Conservation (phyloP, 2,113 vertebrate species). For the Naja naja region DNA sequence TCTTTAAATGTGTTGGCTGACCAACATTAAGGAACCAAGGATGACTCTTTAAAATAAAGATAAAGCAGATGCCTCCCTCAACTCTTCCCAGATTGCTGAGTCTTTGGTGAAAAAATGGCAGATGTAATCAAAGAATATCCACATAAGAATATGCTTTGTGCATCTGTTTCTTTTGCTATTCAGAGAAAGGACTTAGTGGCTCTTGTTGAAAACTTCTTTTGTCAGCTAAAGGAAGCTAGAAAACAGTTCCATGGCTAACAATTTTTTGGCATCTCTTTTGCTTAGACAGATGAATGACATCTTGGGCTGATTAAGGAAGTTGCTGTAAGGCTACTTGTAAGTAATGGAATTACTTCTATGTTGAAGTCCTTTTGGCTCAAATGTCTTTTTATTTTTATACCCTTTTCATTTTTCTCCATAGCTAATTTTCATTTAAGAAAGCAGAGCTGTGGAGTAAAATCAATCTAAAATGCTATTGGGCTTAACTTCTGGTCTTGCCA, state of each 20-base stretch:
- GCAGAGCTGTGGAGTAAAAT: neutral
- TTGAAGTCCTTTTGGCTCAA: neutral
- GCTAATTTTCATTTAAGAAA: neutral
- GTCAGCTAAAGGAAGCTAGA: neutral
- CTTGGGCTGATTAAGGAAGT: neutral
- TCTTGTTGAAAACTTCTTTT: neutral
- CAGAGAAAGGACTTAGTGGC: neutral
- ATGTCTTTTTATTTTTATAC: neutral
- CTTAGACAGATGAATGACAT: neutral
- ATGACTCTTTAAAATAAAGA: neutral
- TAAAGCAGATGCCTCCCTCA: neutral
- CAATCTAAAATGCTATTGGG: neutral
- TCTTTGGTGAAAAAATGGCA: neutral
- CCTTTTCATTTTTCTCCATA: neutral
- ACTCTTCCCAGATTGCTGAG: neutral
- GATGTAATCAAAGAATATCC: neutral
- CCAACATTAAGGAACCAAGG: neutral
- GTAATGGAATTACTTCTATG: neutral
- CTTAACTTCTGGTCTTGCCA: neutral
- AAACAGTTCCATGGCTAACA: neutral
- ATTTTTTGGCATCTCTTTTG: neutral
- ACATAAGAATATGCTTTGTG: neutral
- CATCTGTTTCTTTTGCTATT: neutral
- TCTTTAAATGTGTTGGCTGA: neutral
- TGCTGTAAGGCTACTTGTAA: neutral